These are phyloP conservation scores for Spicauda simplicius DNA, from an alignment of 2,888 invertebrate genomes.

Conservation along the genomic window DNA sequence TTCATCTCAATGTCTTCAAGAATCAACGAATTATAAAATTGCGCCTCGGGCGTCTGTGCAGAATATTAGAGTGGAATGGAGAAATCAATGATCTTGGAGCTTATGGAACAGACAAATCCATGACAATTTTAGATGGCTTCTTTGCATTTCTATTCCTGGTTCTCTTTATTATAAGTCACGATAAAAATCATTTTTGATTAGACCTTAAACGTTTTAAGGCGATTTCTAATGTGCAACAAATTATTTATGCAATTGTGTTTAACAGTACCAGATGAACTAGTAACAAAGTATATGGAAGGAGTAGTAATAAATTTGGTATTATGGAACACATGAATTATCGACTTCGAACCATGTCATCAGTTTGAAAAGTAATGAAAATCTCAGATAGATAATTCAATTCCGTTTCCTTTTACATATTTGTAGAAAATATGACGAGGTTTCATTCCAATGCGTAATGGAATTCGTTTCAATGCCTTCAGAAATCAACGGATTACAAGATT, in stretches of 20 bases:
- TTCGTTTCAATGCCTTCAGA: constrained; percentile 23
- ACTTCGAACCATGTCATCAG: background rate
- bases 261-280: too few relatives aligned
- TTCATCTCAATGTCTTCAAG: constrained; percentile 21
- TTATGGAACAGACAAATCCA: constrained; percentile 12
- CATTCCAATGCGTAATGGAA: constrained; percentile 17
- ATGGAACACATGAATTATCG: too few relatives aligned
- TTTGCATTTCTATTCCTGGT: constrained; percentile 18
- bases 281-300: constrained; percentile 27
- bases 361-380: background rate
- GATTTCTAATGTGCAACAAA: too few relatives aligned
- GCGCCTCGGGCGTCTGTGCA: constrained; percentile 11
- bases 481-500: constrained; percentile 35
- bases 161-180: background rate
- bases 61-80: constrained; percentile 20
- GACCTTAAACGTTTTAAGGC: too few relatives aligned
- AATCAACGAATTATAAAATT: constrained; percentile 34
- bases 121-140: constrained; percentile 14
- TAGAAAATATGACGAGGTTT: constrained; percentile 10
- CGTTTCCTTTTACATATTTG: background rate
- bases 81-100: constrained; percentile 20
- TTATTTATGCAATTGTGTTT: too few relatives aligned
- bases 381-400: too few relatives aligned
- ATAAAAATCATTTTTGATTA: too few relatives aligned
- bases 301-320: too few relatives aligned